Evolutionary conservation across 1,140 invertebrate species (phyloP).

Genomic region (Doryteuthis pealeii): DNA sequence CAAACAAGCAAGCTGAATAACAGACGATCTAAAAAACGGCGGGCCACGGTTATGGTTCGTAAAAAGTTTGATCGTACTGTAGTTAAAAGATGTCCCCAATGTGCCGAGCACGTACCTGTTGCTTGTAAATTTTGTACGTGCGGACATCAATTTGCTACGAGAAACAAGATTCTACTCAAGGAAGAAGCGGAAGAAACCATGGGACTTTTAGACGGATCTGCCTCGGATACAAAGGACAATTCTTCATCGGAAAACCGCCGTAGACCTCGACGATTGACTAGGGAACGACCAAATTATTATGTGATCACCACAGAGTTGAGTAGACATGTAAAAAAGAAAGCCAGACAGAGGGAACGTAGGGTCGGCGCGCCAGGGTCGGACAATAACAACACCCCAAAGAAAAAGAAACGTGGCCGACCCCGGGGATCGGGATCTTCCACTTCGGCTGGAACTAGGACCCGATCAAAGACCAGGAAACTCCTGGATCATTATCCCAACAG

Average conservation of each 20-base stretch:
- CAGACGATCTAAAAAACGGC: no score
- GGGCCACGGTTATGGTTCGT: neutral
- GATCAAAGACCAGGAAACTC: no score
- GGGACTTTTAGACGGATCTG: neutral
- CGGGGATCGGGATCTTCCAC: neutral
- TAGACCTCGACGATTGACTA: neutral
- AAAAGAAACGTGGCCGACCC: slow-evolving; percentile 8
- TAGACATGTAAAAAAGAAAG: neutral
- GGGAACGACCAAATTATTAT: neutral
- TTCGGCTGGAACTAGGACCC: neutral
- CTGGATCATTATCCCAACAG: no score
- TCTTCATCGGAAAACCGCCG: neutral
- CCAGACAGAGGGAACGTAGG: neutral
- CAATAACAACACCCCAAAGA: neutral
- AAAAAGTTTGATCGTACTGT: slow-evolving; percentile 4
- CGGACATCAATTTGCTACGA: neutral
- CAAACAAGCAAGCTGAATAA: no score
- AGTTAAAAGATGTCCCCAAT: neutral
- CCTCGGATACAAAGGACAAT: neutral
- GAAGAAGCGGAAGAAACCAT: neutral
- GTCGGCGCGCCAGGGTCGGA: neutral
- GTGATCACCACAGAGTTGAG: neutral
- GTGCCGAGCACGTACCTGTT: slow-evolving; percentile 5
- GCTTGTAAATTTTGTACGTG: slow-evolving; percentile 13
- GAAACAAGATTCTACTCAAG: neutral